Conservation (phyloP, 2,888 invertebrate genomes). For the Leptopilina drosophilae region DNA sequence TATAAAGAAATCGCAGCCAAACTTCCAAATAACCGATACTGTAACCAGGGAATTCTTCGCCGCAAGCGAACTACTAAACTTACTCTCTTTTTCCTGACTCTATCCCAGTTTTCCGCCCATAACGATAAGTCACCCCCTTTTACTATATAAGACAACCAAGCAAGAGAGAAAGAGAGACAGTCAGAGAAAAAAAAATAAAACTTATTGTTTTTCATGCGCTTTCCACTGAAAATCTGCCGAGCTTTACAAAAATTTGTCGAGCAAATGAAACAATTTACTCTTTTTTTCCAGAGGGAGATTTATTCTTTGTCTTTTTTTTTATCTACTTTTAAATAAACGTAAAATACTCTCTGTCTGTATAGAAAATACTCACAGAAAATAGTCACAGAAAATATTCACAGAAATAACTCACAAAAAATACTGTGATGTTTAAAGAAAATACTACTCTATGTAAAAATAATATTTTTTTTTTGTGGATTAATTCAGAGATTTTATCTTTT, state of each 20-base stretch:
- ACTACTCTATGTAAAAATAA: no score
- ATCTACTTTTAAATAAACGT: no score
- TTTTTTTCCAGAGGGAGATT: not conserved
- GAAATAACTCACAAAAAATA: no score
- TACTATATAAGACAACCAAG: not conserved
- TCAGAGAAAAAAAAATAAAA: not conserved
- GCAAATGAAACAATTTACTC: not conserved
- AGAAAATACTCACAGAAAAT: no score
- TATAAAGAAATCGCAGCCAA: conserved; percentile 33
- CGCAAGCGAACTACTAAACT: conserved; percentile 30
- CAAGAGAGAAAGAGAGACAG: no score
- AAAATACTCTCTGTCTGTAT: no score
- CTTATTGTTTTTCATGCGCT: conserved; percentile 2
- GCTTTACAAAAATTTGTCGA: not conserved
- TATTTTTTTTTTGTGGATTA: no score
- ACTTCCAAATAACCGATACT: conserved; percentile 34
- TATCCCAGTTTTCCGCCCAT: conserved; percentile 17
- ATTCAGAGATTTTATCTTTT: no score
- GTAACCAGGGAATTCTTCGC: conserved; percentile 21
- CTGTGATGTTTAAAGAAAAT: no score
- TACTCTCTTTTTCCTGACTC: conserved; percentile 15
- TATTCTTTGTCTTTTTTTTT: no score
- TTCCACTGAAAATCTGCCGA: not conserved
- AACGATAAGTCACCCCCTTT: conserved; percentile 9
- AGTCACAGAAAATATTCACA: no score